Base-by-base conservation (phyloP, 1,140 invertebrate genomes). In the Teleogryllus occipitalis region DNA sequence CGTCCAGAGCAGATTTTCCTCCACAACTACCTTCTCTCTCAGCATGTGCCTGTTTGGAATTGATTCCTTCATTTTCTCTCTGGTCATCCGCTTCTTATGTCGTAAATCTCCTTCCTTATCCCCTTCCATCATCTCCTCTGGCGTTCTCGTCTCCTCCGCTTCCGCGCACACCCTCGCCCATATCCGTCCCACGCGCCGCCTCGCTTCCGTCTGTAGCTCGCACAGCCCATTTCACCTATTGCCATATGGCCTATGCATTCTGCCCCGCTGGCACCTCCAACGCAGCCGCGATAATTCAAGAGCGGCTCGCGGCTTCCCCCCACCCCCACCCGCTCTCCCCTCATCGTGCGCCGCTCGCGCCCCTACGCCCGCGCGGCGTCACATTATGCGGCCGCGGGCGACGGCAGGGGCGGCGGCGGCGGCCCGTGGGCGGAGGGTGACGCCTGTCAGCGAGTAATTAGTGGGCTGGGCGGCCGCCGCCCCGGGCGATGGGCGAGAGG, bases 201-300 rank as follows among this genome's bases (percentile, higher is more conserved):
- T 65, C 0, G 10, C 54, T 18, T 65, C 54, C 54, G 1, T 14
- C 54, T 18, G 18, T 10, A 65, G 54, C 54, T 39, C 10, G 18
- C 54, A 65, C 54, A 65, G 54, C 54, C 54, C 54, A 65, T 65
- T 65, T 65, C 54, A 65, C 54, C 54, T 65, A 65, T 65, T 65
- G 54, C 54, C 54, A 65, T 65, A 65, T 65, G 54, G 54, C 54
- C 54, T 65, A 65, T 65, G 7, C 54, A 65, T 65, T 65, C 10
- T 65, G 54, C 54, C 54, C 54, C 54, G 54, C 54, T 65, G 54
- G 54, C 54, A 65, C 54, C 54, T 65, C 54, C 54, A 65, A 14
- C 54, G 54, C 54, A 18, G 54, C 10, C 18, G 54, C 10, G 54
- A 65, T 65, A 65, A 65, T 65, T 65, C 54, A 65, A 65, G 18